Base-by-base conservation (phyloP, 2,797 vertebrate genomes). In the Hydrocynus forskahlii region DNA sequence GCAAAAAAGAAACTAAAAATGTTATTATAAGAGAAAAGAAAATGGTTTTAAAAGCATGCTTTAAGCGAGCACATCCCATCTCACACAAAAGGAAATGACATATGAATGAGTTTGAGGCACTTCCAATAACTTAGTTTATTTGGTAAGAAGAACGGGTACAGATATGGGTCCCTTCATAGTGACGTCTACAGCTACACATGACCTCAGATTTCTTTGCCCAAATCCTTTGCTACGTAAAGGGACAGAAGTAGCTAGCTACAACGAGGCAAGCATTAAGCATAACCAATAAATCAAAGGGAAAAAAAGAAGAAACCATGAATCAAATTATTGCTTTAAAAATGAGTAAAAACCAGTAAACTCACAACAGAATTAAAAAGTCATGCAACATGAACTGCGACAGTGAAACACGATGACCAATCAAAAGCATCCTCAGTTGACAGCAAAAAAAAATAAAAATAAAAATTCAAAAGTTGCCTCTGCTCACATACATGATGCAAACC, bases 101-200 rank as follows among this genome's bases (percentile, higher is more conserved):
- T 68, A 86, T 81, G 81, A 86, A 82, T 59, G 84, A 68, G 71
- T 90, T 88, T 95, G 92, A 94, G 95, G 95, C 95, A 96, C 95
- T 96, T 96, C 95, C 90, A 94, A 96, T 92, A 94, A 94, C 93
- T 93, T 95, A 87, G 92, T 96, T 97, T 96, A 96, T 97, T 94
- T 92, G 90, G 92, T 95, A 95, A 96, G 95, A 96, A 94, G 92
- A 94, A 94, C 95, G 93, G 93, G 93, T 95, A 96, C 94, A 97
- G 93, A 94, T 91, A 92, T 85, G 91, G 89, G 90, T 95, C 92
- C 91, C 92, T 95, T 95, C 94, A 94, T 92, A 89, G 88, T 94
- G 91, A 93, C 87, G 87, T 90, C 89, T 94, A 93, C 89, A 94
- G 87, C 92, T 93, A 95, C 91, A 93, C 69, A 89, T 87, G 85